These are phyloP conservation scores for Actinostola sp. DNA, from an alignment of 92 coral and sea anemone species.

Conservation along the genomic window DNA sequence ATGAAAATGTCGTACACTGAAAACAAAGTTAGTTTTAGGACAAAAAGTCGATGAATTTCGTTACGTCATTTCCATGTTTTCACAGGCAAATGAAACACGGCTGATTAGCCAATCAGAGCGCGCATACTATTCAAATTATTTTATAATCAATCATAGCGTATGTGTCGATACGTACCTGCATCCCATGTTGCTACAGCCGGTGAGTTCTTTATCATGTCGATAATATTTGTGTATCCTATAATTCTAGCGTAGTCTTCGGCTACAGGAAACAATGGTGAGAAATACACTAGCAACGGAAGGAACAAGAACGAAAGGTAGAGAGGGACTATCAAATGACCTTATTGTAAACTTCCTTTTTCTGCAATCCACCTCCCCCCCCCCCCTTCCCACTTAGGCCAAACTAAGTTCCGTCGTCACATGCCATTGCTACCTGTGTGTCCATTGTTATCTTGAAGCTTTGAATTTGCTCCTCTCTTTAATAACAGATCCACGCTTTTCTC, in stretches of 20 bases:
- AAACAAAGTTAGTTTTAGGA: too few relatives aligned
- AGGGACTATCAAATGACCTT: neutral
- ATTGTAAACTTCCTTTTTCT: too few relatives aligned
- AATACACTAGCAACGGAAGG: too few relatives aligned
- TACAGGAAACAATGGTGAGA: constrained; percentile 29
- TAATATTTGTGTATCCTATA: constrained; percentile 85
- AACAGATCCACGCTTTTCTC: constrained; percentile 68
- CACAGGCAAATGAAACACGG: too few relatives aligned
- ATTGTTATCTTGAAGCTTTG: constrained; percentile 79
- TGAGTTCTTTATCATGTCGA: constrained; percentile 72
- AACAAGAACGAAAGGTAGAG: neutral
- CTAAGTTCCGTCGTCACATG: neutral
- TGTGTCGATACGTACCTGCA: constrained; percentile 53
- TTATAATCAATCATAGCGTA: neutral
- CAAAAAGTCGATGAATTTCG: too few relatives aligned
- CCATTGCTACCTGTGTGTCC: constrained; percentile 79
- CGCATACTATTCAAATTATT: too few relatives aligned
- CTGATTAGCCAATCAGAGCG: too few relatives aligned
- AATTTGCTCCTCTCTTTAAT: constrained; percentile 90
- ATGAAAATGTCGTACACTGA: too few relatives aligned
- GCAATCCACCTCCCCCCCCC: neutral
- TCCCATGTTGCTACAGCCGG: constrained; percentile 96
- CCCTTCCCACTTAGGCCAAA: neutral
- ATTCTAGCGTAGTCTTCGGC: constrained; percentile 95
- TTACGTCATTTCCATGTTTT: too few relatives aligned